Conservation (phyloP, 2,113 vertebrate species). For the Gavia stellata region DNA sequence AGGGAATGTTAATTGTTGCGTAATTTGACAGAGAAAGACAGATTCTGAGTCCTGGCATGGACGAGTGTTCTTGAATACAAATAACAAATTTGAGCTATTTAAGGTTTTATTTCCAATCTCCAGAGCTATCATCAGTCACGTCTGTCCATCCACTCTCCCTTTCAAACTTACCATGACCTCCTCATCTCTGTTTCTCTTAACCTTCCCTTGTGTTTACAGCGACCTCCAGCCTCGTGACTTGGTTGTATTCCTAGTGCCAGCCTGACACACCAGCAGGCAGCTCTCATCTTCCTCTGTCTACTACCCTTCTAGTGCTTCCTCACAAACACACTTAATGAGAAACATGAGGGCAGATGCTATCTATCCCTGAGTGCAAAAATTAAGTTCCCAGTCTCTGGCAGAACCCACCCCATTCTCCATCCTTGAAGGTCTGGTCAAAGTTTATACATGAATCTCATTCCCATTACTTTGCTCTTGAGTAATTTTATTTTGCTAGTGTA, state of each 20-base stretch:
- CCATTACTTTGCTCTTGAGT: background rate
- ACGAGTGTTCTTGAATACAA: background rate
- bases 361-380: background rate
- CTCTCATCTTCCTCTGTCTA: background rate
- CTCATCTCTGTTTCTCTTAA: background rate
- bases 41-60: background rate
- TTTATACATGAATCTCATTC: background rate
- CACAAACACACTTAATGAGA: background rate
- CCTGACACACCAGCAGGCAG: background rate
- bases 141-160: background rate
- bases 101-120: background rate
- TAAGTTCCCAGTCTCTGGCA: background rate
- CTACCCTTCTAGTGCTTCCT: background rate
- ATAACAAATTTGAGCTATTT: background rate
- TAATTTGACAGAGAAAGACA: background rate
- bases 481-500: background rate
- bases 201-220: background rate
- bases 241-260: background rate
- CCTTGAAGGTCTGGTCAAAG: background rate
- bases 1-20: background rate
- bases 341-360: background rate
- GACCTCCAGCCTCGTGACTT: background rate
- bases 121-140: background rate
- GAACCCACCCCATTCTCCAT: background rate
- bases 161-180: background rate